Conservation (phyloP, 2,113 vertebrate species). For the Antechinus flavipes region DNA sequence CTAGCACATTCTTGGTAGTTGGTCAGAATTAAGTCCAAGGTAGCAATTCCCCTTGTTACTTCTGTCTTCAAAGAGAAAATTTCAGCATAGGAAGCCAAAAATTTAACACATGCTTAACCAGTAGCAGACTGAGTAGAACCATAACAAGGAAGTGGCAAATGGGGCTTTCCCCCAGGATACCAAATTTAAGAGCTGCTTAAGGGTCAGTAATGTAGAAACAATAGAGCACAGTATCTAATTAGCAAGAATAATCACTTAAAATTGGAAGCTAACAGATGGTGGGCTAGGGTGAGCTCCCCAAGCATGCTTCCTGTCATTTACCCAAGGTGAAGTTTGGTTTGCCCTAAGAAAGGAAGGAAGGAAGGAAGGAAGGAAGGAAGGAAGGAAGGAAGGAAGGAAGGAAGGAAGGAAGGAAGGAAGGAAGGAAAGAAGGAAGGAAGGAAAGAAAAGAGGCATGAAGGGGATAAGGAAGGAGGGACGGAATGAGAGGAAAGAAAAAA, state of each 20-base stretch:
- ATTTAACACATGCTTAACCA: not conserved
- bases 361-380: not conserved
- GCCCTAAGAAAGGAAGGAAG: not conserved
- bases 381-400: not conserved
- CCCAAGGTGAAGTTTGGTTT: not conserved
- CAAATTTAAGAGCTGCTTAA: not conserved
- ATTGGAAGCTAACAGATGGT: not conserved
- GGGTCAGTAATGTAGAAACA: not conserved
- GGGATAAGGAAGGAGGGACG: not conserved
- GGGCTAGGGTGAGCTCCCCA: not conserved
- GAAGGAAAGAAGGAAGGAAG: too few relatives aligned
- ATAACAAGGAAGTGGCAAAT: constrained; percentile 5
- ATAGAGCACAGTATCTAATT: not conserved
- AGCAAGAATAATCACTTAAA: not conserved
- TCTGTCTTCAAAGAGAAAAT: not conserved
- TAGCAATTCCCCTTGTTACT: not conserved
- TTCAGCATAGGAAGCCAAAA: not conserved
- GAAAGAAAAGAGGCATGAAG: too few relatives aligned
- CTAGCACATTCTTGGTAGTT: not conserved
- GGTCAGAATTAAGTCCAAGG: not conserved
- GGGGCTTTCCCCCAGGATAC: not conserved
- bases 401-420: not conserved
- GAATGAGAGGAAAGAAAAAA: not conserved
- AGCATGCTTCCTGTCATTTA: not conserved
- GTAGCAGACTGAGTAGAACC: not conserved